Conservation (phyloP, 2,797 vertebrate genomes). For the Urophycis tenuis region DNA sequence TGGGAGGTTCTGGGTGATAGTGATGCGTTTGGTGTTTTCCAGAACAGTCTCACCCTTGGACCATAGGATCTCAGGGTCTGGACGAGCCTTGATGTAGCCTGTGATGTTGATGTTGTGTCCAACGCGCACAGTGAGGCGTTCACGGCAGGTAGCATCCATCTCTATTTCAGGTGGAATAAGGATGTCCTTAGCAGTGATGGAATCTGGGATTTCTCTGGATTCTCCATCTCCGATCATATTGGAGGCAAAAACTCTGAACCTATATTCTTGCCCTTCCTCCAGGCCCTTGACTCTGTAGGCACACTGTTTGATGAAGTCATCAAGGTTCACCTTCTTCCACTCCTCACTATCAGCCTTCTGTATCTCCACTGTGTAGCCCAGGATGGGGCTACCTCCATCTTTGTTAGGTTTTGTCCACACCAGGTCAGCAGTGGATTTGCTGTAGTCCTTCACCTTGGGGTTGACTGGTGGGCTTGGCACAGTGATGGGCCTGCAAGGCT, state of each 20-base stretch:
- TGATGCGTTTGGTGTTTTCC: constrained; percentile 77
- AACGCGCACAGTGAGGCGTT: constrained; percentile 85
- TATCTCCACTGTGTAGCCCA: constrained; percentile 91
- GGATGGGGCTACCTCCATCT: constrained; percentile 93
- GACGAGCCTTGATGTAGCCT: constrained; percentile 90
- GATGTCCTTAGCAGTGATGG: constrained; percentile 90
- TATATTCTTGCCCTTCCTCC: constrained; percentile 86
- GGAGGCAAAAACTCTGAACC: constrained; percentile 86
- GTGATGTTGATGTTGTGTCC: constrained; percentile 91
- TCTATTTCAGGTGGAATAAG: constrained; percentile 94
- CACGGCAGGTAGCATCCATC: constrained; percentile 85
- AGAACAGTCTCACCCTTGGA: constrained; percentile 80
- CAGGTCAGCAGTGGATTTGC: constrained; percentile 83
- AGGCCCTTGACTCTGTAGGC: constrained; percentile 86
- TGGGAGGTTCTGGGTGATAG: constrained; percentile 81
- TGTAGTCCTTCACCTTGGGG: constrained; percentile 96
- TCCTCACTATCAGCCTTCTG: constrained; percentile 81
- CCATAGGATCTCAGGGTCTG: constrained; percentile 93
- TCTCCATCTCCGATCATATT: constrained; percentile 98
- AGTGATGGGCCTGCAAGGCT: constrained; percentile 86
- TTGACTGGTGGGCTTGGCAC: constrained; percentile 92
- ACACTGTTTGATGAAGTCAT: constrained; percentile 89
- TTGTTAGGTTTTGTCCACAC: constrained; percentile 94
- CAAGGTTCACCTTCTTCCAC: constrained; percentile 88
- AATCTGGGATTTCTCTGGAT: constrained; percentile 85